Base-by-base conservation (phyloP, 2,888 invertebrate species). In the Saturnia pavonia region DNA sequence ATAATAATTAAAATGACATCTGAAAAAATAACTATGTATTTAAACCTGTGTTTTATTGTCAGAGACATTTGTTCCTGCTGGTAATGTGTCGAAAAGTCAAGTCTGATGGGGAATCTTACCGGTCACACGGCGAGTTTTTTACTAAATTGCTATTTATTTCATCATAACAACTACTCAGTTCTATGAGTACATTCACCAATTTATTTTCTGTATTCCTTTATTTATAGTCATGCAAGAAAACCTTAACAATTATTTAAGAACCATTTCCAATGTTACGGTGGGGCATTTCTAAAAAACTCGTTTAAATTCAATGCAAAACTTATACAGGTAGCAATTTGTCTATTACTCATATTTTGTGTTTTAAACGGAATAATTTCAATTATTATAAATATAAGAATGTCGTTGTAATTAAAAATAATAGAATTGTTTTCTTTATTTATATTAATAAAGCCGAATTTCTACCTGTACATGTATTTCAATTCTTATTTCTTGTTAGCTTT, bases 221-320 rank as follows among this genome's bases (percentile, higher is more conserved):
- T 11, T 57, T 57, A 57, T 9, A 57, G 22, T 57, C 57, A 57
- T 25, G 57, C 57, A 25, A 57, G 25, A 54, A n/a, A n/a, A n/a
- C n/a, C n/a, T n/a, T n/a, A n/a, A n/a, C n/a, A 22, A 54, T 54
- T n/a, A 54, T 54, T 54, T 8, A 54, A 54, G 54, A 54, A n/a
- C 22, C 54, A 54, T 54, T 54, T 22, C 22, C 54, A 54, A 54
- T 54, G 54, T 54, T 54, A 54, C 54, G 54, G 54, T 54, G 2
- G 54, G 22, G 22, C 7, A 7, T 22, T 54, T 54, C n/a, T n/a
- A n/a, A 12, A 22, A 11, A 54, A 54, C 54, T 22, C 22, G 54
- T 54, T 54, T 54, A 54, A n/a, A 22, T 54, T 22, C 22, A 54
- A n/a, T 54, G 22, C 8, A 54, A 54, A 54, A 54, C 11, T 11